Evolutionary conservation across 2,113 vertebrate species (phyloP).

Genomic region (Turnix velox): DNA sequence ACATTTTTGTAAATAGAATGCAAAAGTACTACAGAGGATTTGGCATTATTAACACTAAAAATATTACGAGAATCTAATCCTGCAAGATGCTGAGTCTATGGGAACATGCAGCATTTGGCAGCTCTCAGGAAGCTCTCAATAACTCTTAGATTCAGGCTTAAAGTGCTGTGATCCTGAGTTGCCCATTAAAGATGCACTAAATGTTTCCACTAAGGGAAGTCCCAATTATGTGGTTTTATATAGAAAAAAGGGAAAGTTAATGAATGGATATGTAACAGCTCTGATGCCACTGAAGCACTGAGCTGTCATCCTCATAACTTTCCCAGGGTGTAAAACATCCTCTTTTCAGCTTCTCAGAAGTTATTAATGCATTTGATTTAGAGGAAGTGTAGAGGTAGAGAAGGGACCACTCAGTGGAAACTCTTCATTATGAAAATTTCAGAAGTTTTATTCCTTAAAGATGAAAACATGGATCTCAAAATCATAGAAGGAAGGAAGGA

Average conservation of each 20-base stretch:
- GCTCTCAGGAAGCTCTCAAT: slow-evolving; percentile 44
- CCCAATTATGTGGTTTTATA: slow-evolving; percentile 53
- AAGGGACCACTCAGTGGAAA: neutral
- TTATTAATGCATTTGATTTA: slow-evolving; percentile 51
- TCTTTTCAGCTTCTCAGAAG: slow-evolving; percentile 30
- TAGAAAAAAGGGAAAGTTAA: slow-evolving; percentile 48
- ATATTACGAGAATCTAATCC: neutral
- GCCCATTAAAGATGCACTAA: slow-evolving; percentile 42
- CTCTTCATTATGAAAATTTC: neutral
- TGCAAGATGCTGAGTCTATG: slow-evolving; percentile 24
- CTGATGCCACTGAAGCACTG: slow-evolving; percentile 5
- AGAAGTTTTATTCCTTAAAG: neutral
- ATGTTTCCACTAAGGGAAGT: slow-evolving; percentile 53
- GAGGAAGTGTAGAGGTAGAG: neutral
- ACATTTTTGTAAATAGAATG: neutral
- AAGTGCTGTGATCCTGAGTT: slow-evolving; percentile 25
- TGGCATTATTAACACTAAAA: slow-evolving; percentile 34
- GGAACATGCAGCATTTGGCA: neutral
- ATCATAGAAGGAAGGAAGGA: too few relatives aligned
- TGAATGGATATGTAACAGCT: slow-evolving; percentile 54
- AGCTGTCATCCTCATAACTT: slow-evolving; percentile 47
- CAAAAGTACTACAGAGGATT: neutral
- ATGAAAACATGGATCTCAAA: neutral
- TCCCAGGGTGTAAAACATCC: slow-evolving; percentile 47
- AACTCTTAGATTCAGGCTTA: slow-evolving; percentile 12